A percentile compares a stretch with the other conserved stretches of the same genome.
These are phyloP conservation scores for Dipodomys spectabilis DNA, from an alignment of 2,113 vertebrate genomes.

Conservation along the genomic window DNA sequence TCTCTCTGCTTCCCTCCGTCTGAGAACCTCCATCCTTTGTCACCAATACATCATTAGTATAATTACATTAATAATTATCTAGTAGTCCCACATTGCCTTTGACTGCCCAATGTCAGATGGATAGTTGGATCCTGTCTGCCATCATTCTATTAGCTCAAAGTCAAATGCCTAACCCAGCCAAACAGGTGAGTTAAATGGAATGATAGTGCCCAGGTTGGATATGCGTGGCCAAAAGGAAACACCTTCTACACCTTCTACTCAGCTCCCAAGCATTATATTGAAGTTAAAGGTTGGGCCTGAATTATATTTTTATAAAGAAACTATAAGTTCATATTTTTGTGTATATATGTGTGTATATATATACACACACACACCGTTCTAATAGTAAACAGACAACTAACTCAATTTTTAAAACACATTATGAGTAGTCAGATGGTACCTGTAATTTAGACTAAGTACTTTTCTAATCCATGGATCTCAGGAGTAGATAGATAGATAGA, in stretches of 20 bases:
- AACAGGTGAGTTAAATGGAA: not conserved
- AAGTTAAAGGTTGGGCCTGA: not conserved
- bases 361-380: not conserved
- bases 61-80: not conserved
- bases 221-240: not conserved
- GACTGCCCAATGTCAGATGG: not conserved
- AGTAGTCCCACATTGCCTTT: not conserved
- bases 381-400: not conserved
- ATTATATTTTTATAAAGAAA: not conserved
- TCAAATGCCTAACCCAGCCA: not conserved
- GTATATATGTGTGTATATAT: too few species aligned
- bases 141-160: not conserved
- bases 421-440: not conserved
- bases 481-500: not conserved
- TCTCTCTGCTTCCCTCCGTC: not conserved
- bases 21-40: not conserved
- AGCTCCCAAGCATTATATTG: not conserved
- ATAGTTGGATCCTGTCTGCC: not conserved
- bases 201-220: not conserved
- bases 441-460: not conserved
- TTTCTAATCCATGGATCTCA: conserved; percentile 11
- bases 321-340: not conserved
- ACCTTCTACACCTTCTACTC: not conserved
- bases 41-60: not conserved
- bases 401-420: not conserved